A percentile compares a stretch with the other conserved stretches of the same genome.
phyloP scores from a whole-genome alignment of 2,797 vertebrate genomes.

The Paramormyrops hopkinsi region DNA sequence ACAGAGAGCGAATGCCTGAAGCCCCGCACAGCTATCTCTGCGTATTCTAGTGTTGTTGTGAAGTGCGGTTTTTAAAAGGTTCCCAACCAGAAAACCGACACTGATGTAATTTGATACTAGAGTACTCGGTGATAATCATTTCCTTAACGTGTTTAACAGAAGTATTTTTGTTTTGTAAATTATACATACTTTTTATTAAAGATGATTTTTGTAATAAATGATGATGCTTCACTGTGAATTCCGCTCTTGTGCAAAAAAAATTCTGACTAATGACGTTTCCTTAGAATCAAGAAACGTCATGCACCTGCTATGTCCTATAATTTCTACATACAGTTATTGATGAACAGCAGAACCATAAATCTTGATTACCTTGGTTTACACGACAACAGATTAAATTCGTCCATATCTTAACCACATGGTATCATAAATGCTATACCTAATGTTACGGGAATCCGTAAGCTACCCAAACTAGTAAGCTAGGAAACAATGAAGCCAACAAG shows the following conservation, averaged over 20 bases:
- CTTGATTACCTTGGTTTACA: not conserved
- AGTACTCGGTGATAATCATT: slow-evolving; percentile 43
- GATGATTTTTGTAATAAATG: slow-evolving; percentile 67
- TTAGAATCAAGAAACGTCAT: not conserved
- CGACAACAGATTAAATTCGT: not conserved
- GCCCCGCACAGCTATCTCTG: slow-evolving; percentile 48
- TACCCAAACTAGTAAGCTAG: not conserved
- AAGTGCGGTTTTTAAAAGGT: slow-evolving; percentile 96
- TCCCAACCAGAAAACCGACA: slow-evolving; percentile 80
- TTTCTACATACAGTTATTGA: not conserved
- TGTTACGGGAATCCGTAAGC: not conserved
- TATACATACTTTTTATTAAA: slow-evolving; percentile 61
- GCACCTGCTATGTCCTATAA: not conserved
- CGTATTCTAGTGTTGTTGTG: slow-evolving; percentile 78
- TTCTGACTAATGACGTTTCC: not conserved
- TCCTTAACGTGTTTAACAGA: slow-evolving; percentile 49
- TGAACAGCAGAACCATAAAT: not conserved
- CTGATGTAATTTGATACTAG: slow-evolving; percentile 74
- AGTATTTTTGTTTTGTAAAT: slow-evolving; percentile 45
- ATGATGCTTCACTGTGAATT: slow-evolving; percentile 18
- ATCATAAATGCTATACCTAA: not conserved
- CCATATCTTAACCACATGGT: not conserved
- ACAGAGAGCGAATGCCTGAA: slow-evolving; percentile 26
- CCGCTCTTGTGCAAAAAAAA: slow-evolving; percentile 8
- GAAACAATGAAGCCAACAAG: not conserved